Percentiles rank a stretch among this genome's conserved stretches.
These are phyloP conservation scores for Drosophila antonietae DNA, from an alignment of 2,888 invertebrate genomes.

Conservation along the genomic window DNA sequence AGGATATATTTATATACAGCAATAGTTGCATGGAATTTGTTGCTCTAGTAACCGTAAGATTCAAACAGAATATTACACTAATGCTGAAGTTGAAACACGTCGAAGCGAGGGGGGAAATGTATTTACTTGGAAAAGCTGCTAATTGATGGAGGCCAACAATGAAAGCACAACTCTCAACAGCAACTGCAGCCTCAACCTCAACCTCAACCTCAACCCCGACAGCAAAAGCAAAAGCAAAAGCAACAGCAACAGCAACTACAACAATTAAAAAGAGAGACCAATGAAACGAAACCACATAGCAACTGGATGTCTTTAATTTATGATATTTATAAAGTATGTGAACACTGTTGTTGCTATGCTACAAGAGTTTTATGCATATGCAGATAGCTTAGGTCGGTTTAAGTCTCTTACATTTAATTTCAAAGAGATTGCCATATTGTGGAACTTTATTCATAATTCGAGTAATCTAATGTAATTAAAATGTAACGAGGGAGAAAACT, in stretches of 20 bases:
- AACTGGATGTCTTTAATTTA: constrained; percentile 31
- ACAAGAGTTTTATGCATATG: no score
- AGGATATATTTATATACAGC: constrained; percentile 4
- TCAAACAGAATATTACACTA: constrained; percentile 1
- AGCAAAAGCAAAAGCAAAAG: neutral
- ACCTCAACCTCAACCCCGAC: neutral
- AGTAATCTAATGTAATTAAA: neutral
- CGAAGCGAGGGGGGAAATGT: neutral
- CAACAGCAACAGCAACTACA: constrained; percentile 3
- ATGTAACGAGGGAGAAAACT: rapidly evolving
- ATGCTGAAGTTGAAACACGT: constrained; percentile 1
- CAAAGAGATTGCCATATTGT: neutral
- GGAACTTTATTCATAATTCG: neutral
- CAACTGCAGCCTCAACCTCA: constrained; percentile 5
- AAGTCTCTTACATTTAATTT: neutral
- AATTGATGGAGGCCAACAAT: constrained; percentile 39
- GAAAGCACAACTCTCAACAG: constrained; percentile 15
- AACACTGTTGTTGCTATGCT: constrained; percentile 8
- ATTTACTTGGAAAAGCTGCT: constrained; percentile 22
- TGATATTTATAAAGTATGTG: constrained; percentile 20
- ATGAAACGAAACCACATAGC: constrained; percentile 16
- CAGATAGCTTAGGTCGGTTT: no score
- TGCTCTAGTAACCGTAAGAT: neutral
- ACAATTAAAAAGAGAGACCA: neutral
- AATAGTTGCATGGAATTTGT: neutral